phyloP scores from a whole-genome alignment of 1,140 invertebrate species.

The Papilio dardanus region DNA sequence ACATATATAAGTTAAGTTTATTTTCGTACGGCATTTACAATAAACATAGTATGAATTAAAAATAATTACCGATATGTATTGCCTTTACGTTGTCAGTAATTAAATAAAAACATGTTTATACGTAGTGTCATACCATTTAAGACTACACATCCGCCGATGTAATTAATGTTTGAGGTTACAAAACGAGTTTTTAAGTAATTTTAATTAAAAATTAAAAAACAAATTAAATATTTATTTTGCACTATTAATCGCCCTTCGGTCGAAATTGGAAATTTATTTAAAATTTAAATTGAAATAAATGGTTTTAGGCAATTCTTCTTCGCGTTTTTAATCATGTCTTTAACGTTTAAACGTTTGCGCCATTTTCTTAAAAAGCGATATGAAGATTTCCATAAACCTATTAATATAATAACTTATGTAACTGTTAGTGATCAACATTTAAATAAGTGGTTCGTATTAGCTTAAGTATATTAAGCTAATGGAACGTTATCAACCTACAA shows the following conservation, averaged over 20 bases:
- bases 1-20: constrained; percentile 55
- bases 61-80: constrained; percentile 21
- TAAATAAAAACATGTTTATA: constrained; percentile 15
- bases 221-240: not conserved
- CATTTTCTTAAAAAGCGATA: too few species aligned
- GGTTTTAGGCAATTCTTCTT: too few species aligned
- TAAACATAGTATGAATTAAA: constrained; percentile 50
- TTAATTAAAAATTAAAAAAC: constrained; percentile 16
- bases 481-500: not conserved
- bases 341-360: too few species aligned
- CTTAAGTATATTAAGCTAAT: not conserved
- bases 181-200: not conserved
- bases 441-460: not conserved
- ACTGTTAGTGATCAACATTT: constrained; percentile 1
- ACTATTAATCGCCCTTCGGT: too few species aligned
- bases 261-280: too few species aligned
- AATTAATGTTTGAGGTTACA: constrained; percentile 4
- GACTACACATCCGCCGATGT: not conserved
- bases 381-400: too few species aligned
- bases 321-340: too few species aligned
- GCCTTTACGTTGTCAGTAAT: not conserved
- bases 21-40: constrained; percentile 61
- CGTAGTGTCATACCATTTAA: constrained; percentile 1
- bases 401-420: not conserved
- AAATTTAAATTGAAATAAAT: too few species aligned